Evolutionary conservation across 2,797 vertebrate species (phyloP), one percentile per base, ranked within the genome.

Genomic region (Gambelia wislizenii): DNA sequence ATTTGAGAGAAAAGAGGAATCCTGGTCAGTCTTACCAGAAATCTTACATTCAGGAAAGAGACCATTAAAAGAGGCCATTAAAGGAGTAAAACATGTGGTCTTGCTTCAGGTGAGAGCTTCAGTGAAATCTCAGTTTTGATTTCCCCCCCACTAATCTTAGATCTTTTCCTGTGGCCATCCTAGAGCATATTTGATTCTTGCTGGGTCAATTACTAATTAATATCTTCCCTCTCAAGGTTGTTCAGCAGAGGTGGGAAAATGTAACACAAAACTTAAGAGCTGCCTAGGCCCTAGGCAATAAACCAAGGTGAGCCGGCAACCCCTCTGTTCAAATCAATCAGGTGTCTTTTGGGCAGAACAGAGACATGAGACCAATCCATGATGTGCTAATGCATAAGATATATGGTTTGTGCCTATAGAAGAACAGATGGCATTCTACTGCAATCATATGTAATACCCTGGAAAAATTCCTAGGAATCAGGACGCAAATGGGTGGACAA

Each of bases 91-190:
- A 83, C 3, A 2, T 42, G 54, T 75, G 30, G 25, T 83, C 44
- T 83, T 76, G 72, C 59, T 88, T 84, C 80, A 69, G 36, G 13
- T 67, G 25, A 84, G 61, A 67, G 72, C 72, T 79, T 85, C 42
- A 36, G 54, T 56, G 20, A 78, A 78, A 70, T 56, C 64, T 79
- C 39, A 54, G 47, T 59, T 69, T 61, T 33, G 25, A 20, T 20
- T 12, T n/a, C 16, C 27, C 8, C 10, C 3, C 8, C n/a, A 42
- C 7, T 36, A 39, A 47, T 25, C 25, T 4, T 74, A 61, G 36
- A 25, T 77, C 4, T 16, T 61, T 75, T 22, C 64, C 14, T 80
- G 13, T 70, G 39, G 64, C 75, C 39, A 47, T 54, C 27, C 52
- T 30, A 42, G 30, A 80, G 8, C 78, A 79, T n/a, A 56, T 33